phyloP scores from a whole-genome alignment of 1,140 invertebrate genomes.

The Microplitis mediator region DNA sequence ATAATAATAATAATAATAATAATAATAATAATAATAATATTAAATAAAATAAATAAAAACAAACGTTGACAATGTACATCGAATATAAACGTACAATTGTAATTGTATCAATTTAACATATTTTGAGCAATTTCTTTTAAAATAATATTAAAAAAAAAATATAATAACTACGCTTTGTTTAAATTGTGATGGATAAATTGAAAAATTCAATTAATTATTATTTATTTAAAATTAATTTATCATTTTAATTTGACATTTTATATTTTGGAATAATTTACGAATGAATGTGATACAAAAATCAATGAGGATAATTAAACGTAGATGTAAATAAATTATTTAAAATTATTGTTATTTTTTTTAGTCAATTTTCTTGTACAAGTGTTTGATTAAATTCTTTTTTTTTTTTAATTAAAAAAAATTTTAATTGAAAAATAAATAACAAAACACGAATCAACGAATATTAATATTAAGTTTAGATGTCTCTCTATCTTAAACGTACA shows the following conservation, averaged over 20 bases:
- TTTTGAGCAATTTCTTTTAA: neutral
- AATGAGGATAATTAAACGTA: neutral
- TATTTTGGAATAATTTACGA: neutral
- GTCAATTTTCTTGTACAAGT: no score
- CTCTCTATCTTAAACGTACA: conserved; percentile 16
- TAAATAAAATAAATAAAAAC: neutral
- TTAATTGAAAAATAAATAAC: neutral
- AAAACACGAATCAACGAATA: conserved; percentile 14
- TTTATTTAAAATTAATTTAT: no score
- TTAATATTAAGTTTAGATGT: conserved; percentile 5
- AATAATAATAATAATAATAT: neutral
- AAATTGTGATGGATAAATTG: no score
- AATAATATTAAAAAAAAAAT: neutral
- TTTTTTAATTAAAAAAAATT: neutral
- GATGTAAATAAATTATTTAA: neutral
- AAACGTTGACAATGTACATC: conserved; percentile 13
- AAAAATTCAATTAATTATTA: no score
- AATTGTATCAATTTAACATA: neutral
- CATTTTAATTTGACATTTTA: no score
- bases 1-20: neutral
- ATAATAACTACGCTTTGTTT: neutral
- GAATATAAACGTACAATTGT: conserved; percentile 16
- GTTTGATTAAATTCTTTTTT: no score
- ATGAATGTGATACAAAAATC: no score
- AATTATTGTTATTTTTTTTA: no score